A percentile compares a stretch with the other conserved stretches of the same genome.
phyloP scores from a whole-genome alignment of 1,140 invertebrate species.

The Formica exsecta region DNA sequence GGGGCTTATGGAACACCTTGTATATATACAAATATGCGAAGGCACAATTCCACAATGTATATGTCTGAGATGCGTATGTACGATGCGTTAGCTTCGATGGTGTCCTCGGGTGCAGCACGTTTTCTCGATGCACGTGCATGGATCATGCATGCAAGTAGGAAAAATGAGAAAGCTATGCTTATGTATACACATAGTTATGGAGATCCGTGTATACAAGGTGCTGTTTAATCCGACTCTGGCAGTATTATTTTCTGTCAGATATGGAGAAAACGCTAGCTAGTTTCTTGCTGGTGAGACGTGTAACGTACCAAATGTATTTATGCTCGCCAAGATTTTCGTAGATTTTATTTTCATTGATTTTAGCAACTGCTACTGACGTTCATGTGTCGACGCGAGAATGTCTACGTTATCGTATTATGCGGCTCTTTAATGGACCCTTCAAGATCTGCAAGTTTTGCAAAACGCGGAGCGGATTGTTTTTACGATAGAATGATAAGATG shows the following conservation, averaged over 20 bases:
- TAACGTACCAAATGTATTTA: conserved; percentile 18
- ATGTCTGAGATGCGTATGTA: not conserved
- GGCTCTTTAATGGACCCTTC: conserved; percentile 12
- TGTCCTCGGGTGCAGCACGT: not conserved
- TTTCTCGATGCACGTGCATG: conserved; percentile 7
- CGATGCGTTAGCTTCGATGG: conserved; percentile 14
- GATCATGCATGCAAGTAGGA: conserved; percentile 37
- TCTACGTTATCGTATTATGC: conserved; percentile 40
- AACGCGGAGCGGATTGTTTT: conserved; percentile 49
- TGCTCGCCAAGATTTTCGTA: conserved; percentile 36
- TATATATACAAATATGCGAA: not conserved
- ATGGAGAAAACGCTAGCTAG: conserved; percentile 1
- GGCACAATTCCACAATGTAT: not conserved
- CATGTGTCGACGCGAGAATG: conserved; percentile 39
- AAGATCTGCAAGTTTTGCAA: conserved; percentile 52
- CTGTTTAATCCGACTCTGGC: conserved; percentile 33
- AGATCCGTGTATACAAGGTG: conserved; percentile 11
- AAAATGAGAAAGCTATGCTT: conserved; percentile 21
- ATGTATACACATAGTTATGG: conserved; percentile 34
- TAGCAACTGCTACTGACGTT: conserved; percentile 16
- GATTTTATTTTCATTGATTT: conserved; percentile 11
- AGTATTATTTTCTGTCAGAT: conserved; percentile 43
- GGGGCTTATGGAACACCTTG: not conserved
- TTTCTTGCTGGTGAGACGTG: conserved; percentile 2
- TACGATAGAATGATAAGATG: conserved; percentile 48